Evolutionary conservation across 2,113 vertebrate species (phyloP).

Genomic region (Phodopus roborovskii): DNA sequence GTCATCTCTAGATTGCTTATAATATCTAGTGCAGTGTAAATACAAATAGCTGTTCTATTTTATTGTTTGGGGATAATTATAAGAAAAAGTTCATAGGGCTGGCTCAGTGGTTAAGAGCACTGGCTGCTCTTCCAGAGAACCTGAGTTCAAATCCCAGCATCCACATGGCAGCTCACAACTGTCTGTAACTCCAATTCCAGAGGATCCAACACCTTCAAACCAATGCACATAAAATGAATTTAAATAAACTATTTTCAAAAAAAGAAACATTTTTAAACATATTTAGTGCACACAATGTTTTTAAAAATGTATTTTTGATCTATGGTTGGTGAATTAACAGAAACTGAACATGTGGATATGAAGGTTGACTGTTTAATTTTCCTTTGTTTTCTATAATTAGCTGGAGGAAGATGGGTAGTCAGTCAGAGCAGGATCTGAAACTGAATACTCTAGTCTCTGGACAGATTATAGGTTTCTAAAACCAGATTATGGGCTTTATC

Average conservation of each 20-base stretch:
- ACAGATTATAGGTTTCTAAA: slow-evolving; percentile 12
- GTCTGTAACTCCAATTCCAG: no score
- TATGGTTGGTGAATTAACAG: neutral
- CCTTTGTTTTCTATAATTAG: neutral
- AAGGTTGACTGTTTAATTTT: neutral
- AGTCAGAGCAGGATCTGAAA: slow-evolving; percentile 16
- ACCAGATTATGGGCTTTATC: slow-evolving; percentile 28
- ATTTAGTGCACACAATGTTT: neutral
- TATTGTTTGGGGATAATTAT: neutral
- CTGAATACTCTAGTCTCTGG: slow-evolving; percentile 15
- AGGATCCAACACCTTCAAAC: no score
- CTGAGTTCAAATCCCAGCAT: no score
- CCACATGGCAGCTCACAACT: no score
- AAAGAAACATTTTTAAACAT: neutral
- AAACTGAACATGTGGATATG: neutral
- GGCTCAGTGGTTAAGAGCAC: no score
- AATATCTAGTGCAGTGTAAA: neutral
- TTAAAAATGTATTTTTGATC: neutral
- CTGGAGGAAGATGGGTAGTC: slow-evolving; percentile 26
- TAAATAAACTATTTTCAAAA: no score
- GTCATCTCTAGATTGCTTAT: neutral
- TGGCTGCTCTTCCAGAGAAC: no score
- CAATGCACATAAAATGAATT: no score
- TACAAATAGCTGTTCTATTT: neutral
- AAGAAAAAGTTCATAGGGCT: neutral